Conservation (phyloP, 1,140 invertebrate genomes). For the Zaprionus davidi region DNA sequence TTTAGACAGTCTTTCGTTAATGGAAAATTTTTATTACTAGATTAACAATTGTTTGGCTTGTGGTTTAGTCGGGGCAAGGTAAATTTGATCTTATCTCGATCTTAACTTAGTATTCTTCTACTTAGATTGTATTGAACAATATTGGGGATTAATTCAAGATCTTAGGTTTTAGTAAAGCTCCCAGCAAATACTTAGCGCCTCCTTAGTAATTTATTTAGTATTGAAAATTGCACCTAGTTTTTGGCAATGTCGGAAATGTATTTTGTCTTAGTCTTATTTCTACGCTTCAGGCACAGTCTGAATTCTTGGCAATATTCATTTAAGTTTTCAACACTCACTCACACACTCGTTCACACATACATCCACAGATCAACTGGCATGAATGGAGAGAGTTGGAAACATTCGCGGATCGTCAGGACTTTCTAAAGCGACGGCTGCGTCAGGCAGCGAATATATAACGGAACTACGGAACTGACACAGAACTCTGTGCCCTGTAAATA, state of each 20-base stretch:
- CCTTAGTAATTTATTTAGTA: neutral
- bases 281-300: neutral
- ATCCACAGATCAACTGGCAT: constrained; percentile 82
- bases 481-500: neutral
- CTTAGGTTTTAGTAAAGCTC: constrained; percentile 1
- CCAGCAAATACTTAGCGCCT: constrained; percentile 1
- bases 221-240: neutral
- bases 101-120: neutral
- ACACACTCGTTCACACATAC: no score
- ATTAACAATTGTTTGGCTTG: neutral
- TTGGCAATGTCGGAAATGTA: neutral
- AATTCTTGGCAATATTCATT: no score
- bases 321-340: neutral
- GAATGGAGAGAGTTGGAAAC: constrained; percentile 81
- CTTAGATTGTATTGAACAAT: neutral
- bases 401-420: constrained; percentile 62
- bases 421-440: constrained; percentile 68
- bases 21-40: neutral
- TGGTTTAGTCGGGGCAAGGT: neutral
- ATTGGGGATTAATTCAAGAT: neutral
- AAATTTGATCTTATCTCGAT: neutral
- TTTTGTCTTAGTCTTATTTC: neutral
- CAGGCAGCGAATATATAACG: constrained; percentile 56
- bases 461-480: neutral
- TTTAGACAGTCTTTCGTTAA: neutral